Evolutionary conservation across 2,113 vertebrate genomes (phyloP), one percentile per base, ranked within the genome.

Genomic region (Otis tarda): DNA sequence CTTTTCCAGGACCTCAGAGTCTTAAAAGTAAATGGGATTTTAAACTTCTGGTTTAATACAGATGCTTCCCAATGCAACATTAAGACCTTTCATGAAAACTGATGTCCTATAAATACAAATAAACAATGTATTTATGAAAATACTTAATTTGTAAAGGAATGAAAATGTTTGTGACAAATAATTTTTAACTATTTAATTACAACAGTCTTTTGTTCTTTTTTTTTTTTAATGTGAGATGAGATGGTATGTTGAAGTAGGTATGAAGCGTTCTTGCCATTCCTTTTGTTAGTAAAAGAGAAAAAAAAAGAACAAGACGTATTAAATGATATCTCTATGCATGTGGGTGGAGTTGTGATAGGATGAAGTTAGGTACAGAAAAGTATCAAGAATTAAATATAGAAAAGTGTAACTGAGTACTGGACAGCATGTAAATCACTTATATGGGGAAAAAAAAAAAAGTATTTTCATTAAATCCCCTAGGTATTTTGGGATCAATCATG

Each of bases 1-100:
- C 24, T 96, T 96, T 96, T 65, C 39, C 27, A 93, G 49, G 73
- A 96, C 59, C 71, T 90, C 33, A 88, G 43, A 95, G 25, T 77
- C 88, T 91, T 65, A 28, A 75, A 96, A 96, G 73, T 84, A 95
- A 96, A 89, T 82, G 52, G 71, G 39, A 83, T 96, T 96, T 97
- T 97, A 93, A 91, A 92, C 64, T 89, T 90, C 53, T 93, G 16
- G 8, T 96, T 90, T 97, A 95, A 91, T 93, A 91, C 39, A 94
- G 75, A 75, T 89, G 79, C 55, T 97, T 94, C 97, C 81, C 60
- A 95, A 91, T 83, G 85, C 59, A 90, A 84, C 93, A 91, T 87
- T 91, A 85, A 93, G 67, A 93, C 17, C 10, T 87, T 95, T 74
- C 56, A 85, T 87, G 65, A 78, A 55, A 87, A 63, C 14, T 75